phyloP scores from a whole-genome alignment of 2,797 vertebrate genomes.

The Pitangus sulphuratus region DNA sequence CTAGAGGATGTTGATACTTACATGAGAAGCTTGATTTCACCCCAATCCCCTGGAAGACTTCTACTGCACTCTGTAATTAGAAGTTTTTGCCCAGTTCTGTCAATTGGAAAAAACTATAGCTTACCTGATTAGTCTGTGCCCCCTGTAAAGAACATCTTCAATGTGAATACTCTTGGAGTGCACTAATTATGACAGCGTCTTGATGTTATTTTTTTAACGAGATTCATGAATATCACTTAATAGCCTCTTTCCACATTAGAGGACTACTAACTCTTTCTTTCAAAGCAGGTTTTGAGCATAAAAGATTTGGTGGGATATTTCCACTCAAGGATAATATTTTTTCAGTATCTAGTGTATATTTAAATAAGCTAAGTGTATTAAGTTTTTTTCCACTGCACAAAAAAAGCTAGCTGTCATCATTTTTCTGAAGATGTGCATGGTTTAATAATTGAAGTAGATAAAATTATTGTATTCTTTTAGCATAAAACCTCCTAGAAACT shows the following conservation, averaged over 20 bases:
- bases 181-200: neutral
- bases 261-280: neutral
- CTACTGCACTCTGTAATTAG: neutral
- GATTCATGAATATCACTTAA: neutral
- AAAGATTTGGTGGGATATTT: neutral
- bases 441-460: neutral
- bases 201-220: neutral
- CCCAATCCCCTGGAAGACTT: neutral
- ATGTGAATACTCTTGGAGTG: neutral
- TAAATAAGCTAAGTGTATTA: neutral
- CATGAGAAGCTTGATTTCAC: neutral
- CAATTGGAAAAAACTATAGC: neutral
- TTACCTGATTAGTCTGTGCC: neutral
- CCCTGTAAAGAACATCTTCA: neutral
- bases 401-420: neutral
- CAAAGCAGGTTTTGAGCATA: neutral
- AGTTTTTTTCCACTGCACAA: neutral
- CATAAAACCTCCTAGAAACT: neutral
- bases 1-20: neutral
- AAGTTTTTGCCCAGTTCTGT: neutral
- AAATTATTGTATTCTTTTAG: neutral
- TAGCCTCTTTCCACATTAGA: neutral
- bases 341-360: neutral
- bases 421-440: neutral
- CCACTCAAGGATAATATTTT: neutral